Evolutionary conservation across 2,797 vertebrate species (phyloP), one percentile per base, ranked within the genome.

Genomic region (Esox lucius): DNA sequence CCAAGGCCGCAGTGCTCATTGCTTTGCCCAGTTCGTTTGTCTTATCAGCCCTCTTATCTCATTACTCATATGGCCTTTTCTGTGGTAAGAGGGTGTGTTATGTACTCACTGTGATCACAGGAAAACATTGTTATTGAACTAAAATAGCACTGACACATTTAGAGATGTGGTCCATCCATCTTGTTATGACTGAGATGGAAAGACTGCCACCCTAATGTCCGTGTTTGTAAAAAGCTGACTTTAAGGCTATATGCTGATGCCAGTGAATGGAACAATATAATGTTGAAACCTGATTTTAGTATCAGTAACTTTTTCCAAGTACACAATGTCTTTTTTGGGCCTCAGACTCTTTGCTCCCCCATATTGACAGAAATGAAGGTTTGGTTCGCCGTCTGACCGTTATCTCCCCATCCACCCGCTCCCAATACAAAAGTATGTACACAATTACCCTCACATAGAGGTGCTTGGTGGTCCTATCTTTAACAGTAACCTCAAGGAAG

Each of bases 71-170:
- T 46, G 51, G 71, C 61, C 77, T 79, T 78, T 78, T 72, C 53
- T 33, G 68, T 81, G 79, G 71, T 11, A 48, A 75, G 76, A 73
- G 84, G 78, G 84, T 26, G 87, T 83, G 82, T 84, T 80, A 26
- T 75, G 51, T n/a, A 8, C 80, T 81, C 0, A 24, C 71, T 81
- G 85, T 85, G 80, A 81, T 88, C 84, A 65, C 13, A 33, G 64
- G 64, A 16, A 35, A 65, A 53, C 4, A 19, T 16, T 53, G 73
- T 22, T 22, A 86, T 81, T 64, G 70, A 81, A 75, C 81, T 35
- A 74, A 88, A 90, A 88, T 84, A 87, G 84, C 84, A 48, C 31
- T 13, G 81, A 83, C 80, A 80, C 80, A 80, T 87, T 87, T 77
- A 79, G 75, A 79, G 84, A 84, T 31, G 1, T 56, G 64, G 48